A percentile compares a stretch with the other conserved stretches of the same genome.
Evolutionary conservation across 1,140 invertebrate species (phyloP).

Genomic region (Trichoplusia ni): DNA sequence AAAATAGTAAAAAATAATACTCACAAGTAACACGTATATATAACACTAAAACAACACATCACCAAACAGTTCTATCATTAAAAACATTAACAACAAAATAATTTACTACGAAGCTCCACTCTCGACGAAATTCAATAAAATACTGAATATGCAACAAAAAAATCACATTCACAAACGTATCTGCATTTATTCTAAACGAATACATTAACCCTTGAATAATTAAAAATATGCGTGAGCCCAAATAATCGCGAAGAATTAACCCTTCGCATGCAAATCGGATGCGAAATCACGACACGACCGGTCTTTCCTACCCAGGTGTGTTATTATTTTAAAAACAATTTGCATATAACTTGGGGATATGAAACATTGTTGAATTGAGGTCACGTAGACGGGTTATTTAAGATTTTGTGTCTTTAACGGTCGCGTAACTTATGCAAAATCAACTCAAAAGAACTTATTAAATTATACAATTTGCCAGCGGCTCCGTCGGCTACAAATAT

Average conservation of each 20-base stretch:
- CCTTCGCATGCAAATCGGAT: slow-evolving; percentile 76
- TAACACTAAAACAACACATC: no score
- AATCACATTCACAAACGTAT: slow-evolving; percentile 59
- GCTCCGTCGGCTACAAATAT: no score
- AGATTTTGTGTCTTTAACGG: not conserved
- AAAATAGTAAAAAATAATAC: no score
- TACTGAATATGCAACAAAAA: slow-evolving; percentile 61
- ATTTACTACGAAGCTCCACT: slow-evolving; percentile 45
- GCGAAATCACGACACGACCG: slow-evolving; percentile 67
- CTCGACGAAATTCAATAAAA: slow-evolving; percentile 60
- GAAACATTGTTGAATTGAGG: slow-evolving; percentile 15
- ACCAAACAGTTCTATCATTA: no score
- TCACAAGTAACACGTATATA: no score
- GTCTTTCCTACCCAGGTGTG: slow-evolving; percentile 62
- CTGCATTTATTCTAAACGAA: slow-evolving; percentile 63
- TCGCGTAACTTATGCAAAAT: not conserved
- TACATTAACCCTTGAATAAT: slow-evolving; percentile 80
- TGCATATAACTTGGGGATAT: slow-evolving; percentile 25
- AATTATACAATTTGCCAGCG: no score
- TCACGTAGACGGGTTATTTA: not conserved
- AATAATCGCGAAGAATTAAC: slow-evolving; percentile 77
- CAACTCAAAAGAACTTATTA: no score
- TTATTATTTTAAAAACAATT: slow-evolving; percentile 59
- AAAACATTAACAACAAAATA: no score
- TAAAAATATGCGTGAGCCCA: slow-evolving; percentile 79